phyloP scores from a whole-genome alignment of 2,888 invertebrate genomes.

The Priocnemis perturbator region DNA sequence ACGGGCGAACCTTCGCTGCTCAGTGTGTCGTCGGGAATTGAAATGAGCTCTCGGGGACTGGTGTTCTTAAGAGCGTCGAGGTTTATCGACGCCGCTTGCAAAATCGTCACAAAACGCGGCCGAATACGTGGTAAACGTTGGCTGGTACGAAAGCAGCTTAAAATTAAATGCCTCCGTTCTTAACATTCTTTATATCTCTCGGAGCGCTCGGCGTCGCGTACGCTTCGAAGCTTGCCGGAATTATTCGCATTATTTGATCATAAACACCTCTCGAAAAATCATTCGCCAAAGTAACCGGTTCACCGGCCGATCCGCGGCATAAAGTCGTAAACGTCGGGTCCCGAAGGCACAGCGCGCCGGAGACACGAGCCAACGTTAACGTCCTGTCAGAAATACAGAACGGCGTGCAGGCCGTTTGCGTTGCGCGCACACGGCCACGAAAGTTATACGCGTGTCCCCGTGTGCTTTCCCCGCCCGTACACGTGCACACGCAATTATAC shows the following conservation, averaged over 20 bases:
- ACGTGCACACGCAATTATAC: too few relatives aligned
- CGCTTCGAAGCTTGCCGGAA: conserved; percentile 27
- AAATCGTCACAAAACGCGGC: too few relatives aligned
- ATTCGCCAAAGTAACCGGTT: conserved; percentile 50
- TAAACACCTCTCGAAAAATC: conserved; percentile 39
- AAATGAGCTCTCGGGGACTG: too few relatives aligned
- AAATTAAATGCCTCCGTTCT: conserved; percentile 10
- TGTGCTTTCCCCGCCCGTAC: neutral
- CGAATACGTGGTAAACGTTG: too few relatives aligned
- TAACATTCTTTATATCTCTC: conserved; percentile 23
- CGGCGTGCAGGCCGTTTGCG: conserved; percentile 28
- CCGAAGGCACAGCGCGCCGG: conserved; percentile 17
- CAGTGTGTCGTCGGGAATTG: too few relatives aligned
- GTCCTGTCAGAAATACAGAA: conserved; percentile 37
- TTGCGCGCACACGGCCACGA: neutral
- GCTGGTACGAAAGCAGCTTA: too few relatives aligned
- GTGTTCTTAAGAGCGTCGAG: too few relatives aligned
- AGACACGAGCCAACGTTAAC: conserved; percentile 45
- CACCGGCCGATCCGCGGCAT: conserved; percentile 8
- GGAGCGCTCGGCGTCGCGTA: conserved; percentile 10
- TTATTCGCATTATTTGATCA: conserved; percentile 47
- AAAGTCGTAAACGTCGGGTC: conserved; percentile 45
- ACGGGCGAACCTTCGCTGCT: neutral
- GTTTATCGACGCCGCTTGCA: too few relatives aligned
- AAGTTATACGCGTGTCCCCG: conserved; percentile 3